Conservation (phyloP, 2,113 vertebrate genomes). For the Ornithorhynchus anatinus region DNA sequence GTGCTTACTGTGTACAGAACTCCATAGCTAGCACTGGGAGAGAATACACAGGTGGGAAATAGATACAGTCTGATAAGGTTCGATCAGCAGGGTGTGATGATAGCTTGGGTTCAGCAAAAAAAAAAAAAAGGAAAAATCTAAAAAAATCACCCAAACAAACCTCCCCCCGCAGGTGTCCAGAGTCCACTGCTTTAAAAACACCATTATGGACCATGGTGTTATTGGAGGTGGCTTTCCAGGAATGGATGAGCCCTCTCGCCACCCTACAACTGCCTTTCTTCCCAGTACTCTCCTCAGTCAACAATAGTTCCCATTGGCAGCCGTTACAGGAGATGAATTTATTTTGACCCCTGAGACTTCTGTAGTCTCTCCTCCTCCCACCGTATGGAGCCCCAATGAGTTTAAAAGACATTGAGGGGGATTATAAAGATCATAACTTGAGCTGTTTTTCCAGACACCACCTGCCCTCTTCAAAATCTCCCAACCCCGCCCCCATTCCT, state of each 20-base stretch:
- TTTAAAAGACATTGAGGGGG: background rate
- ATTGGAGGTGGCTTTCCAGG: too few relatives aligned
- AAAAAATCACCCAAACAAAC: too few relatives aligned
- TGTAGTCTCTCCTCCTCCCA: slow-evolving; percentile 68
- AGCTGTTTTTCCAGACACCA: background rate
- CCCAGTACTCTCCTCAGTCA: slow-evolving; percentile 23
- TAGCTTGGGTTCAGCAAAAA: too few relatives aligned
- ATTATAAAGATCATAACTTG: slow-evolving; percentile 7
- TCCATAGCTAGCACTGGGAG: too few relatives aligned
- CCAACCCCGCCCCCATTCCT: background rate
- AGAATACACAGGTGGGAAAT: too few relatives aligned
- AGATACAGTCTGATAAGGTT: too few relatives aligned
- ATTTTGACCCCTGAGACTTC: slow-evolving; percentile 73
- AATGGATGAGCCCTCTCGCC: background rate
- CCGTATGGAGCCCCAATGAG: slow-evolving; percentile 45
- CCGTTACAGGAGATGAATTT: slow-evolving; percentile 58
- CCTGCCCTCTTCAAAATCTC: background rate
- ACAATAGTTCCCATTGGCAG: slow-evolving; percentile 64
- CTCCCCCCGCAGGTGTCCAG: too few relatives aligned
- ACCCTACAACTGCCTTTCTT: slow-evolving; percentile 11
- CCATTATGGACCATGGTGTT: too few relatives aligned
- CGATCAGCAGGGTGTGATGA: too few relatives aligned
- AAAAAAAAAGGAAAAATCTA: too few relatives aligned
- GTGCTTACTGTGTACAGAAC: too few relatives aligned
- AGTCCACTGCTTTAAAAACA: too few relatives aligned